Percentiles rank a stretch among this genome's conserved stretches.
phyloP scores from a whole-genome alignment of 2,113 vertebrate genomes.

The Myrmecophaga tridactyla region DNA sequence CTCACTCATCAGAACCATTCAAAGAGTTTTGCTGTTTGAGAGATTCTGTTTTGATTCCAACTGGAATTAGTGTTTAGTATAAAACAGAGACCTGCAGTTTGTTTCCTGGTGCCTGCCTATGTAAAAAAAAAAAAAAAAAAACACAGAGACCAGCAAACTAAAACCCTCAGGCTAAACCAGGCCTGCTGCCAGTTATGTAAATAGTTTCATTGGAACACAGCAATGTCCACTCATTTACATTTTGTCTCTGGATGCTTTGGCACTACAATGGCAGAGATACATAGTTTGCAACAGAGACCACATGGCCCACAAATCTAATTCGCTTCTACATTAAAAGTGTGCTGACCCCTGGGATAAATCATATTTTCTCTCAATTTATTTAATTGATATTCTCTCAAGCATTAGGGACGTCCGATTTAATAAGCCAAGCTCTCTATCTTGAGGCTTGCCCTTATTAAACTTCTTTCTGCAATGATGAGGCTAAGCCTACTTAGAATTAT shows the following conservation, averaged over 20 bases:
- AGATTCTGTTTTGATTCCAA: conserved; percentile 2
- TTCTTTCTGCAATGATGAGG: too few relatives aligned
- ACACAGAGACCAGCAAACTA: neutral
- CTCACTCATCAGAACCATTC: neutral
- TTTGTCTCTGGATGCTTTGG: neutral
- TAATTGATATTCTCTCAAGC: too few relatives aligned
- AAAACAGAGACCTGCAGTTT: neutral
- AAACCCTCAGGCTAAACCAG: neutral
- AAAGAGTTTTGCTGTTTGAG: neutral
- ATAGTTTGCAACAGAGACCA: neutral
- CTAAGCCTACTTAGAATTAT: too few relatives aligned
- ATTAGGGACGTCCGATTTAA: too few relatives aligned
- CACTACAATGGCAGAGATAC: neutral
- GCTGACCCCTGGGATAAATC: neutral
- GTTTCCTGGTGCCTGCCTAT: too few relatives aligned
- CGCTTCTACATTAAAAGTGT: neutral
- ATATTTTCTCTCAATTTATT: neutral
- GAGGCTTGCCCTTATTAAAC: too few relatives aligned
- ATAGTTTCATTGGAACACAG: neutral
- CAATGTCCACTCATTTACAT: neutral
- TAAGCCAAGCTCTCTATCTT: too few relatives aligned
- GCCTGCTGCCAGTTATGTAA: neutral
- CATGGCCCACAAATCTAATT: neutral
- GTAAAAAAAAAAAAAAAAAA: too few relatives aligned
- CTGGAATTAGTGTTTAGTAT: neutral